Evolutionary conservation across 2,888 invertebrate species (phyloP), one percentile per base, ranked within the genome.

Genomic region (Drosophila subsilvestris): DNA sequence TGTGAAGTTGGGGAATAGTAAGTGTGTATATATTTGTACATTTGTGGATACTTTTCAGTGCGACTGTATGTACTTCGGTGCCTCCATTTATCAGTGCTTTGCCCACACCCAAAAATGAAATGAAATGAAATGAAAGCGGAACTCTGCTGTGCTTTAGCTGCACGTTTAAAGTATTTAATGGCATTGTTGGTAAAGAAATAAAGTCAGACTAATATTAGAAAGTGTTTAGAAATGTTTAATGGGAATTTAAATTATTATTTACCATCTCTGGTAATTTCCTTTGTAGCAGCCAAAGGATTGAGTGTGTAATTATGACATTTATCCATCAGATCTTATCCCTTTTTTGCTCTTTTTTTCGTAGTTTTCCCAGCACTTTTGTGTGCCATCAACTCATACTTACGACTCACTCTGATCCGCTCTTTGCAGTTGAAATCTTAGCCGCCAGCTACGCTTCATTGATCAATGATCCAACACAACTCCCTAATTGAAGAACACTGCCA

Each of bases 401-500:
- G 25, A 25, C 25, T 20, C 5, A 37, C 37, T 37, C 37, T 14
- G 14, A 14, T 37, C 37, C 37, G 37, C 37, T 12, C 12, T 12
- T 0, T 22, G 22, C 3, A 22, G 32, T 14, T 1, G 32, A 14
- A 37, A 37, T 37, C 14, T 10, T 4, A 29, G 0, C 29, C 32
- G 2, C 27, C 14, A 37, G 37, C 7, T 7, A 14, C 37, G 14
- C 14, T 6, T 14, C 37, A 7, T 14, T 37, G 37, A 37, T 37
- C 37, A 7, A 37, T 37, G 37, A 37, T 14, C n/a, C 37, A n/a
- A 37, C 37, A 37, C 37, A 37, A 1, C 6, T 37, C 14, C 22
- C 67, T 65, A 65, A 65, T 65, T 65, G 65, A 54, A 12, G 67
- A 63, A 63, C 63, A 63, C 50, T 22, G 25, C 18, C 63, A 14